Evolutionary conservation across 2,797 vertebrate species (phyloP), one percentile per base, ranked within the genome.

Genomic region (Poeciliopsis infans): DNA sequence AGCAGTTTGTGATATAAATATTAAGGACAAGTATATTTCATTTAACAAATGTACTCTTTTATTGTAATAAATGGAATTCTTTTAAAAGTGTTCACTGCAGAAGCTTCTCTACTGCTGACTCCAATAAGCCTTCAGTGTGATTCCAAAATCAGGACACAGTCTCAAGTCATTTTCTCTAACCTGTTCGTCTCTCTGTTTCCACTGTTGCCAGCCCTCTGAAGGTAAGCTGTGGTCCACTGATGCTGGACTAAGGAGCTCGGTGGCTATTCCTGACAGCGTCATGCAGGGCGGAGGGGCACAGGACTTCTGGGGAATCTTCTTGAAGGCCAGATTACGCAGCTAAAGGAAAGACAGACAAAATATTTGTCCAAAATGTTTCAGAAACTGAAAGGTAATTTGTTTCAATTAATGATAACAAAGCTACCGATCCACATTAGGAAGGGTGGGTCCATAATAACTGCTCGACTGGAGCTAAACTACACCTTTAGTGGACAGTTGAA

Each of bases 291-390:
- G 82, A 0, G 93, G 91, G 41, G 90, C 92, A 6, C 94, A 94
- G 1, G 97, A 96, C 89, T 97, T 99, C 88, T 97, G 97, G 79
- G 97, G 97, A 92, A 98, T 95, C 95, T 98, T 99, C 95, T 97
- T 98, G 92, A 99, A 99, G 85, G 98, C 98, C 83, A 99, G 93
- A 92, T 96, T 98, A 87, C 98, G 96, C 68, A 99, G 94, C 98
- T 99, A 90, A 79, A 64, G 88, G 80, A 70, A 33, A 92, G 74
- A 78, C 74, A 81, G 41, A 79, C 1, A 66, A 75, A 73, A 47
- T 8, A 55, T 15, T 6, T 47, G 36, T 39, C 45, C 53, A 75
- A 79, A 31, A 43, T 4, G 8, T 11, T 64, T 73, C 1, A 73
- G 20, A 49, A 66, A 15, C 13, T 1, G 23, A 66, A 49, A 16